Conservation (phyloP, 2,113 vertebrate genomes). For the Tachysurus fulvidraco region DNA sequence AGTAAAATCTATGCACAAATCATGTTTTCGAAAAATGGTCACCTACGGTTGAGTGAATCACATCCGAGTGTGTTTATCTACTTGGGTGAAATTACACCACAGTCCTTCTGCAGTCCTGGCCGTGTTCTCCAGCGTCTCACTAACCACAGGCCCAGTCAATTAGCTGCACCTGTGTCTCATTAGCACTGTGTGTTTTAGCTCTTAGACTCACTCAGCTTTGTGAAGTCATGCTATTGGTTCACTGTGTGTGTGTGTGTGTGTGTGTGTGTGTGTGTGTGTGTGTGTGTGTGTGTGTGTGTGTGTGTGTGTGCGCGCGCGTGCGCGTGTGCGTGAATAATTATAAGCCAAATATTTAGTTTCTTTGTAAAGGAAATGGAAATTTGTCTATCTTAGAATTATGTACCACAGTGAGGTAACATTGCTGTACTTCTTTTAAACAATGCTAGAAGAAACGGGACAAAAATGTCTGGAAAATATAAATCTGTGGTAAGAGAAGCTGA, state of each 20-base stretch:
- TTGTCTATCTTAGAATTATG: no score
- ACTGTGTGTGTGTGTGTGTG: not conserved
- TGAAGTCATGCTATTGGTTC: not conserved
- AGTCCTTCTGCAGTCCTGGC: not conserved
- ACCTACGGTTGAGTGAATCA: not conserved
- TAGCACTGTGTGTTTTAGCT: not conserved
- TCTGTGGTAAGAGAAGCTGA: not conserved
- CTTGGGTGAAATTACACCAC: not conserved
- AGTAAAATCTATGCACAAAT: not conserved
- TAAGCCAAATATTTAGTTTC: not conserved
- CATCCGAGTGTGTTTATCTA: not conserved
- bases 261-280: not conserved
- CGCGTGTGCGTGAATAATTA: no score
- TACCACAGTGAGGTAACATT: not conserved
- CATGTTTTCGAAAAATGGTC: not conserved
- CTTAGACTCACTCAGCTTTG: not conserved
- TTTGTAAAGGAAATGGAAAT: not conserved
- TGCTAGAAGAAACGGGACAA: not conserved
- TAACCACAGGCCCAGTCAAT: not conserved
- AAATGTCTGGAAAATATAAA: not conserved
- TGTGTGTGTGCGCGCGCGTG: not conserved
- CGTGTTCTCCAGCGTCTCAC: not conserved
- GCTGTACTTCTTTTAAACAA: not conserved
- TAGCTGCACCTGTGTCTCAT: conserved; percentile 12
- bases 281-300: no score